Evolutionary conservation across 2,113 vertebrate species (phyloP).

Genomic region (Oryzias curvinotus): DNA sequence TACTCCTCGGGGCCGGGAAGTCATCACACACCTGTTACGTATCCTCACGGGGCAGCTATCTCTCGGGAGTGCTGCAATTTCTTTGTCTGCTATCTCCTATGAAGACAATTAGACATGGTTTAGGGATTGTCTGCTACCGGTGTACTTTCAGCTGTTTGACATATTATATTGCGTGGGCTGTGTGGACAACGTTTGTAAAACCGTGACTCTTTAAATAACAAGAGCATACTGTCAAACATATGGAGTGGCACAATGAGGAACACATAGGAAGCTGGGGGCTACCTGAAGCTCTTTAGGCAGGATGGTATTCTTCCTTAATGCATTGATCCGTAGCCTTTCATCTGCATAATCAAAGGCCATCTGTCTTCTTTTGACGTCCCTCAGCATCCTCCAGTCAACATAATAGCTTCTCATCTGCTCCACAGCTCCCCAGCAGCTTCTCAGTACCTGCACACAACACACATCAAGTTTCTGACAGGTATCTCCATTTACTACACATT

Average conservation of each 20-base stretch:
- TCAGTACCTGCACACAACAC: conserved; percentile 63
- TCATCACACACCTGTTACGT: conserved; percentile 91
- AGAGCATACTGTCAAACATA: no score
- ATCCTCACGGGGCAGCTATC: conserved; percentile 94
- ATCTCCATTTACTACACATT: neutral
- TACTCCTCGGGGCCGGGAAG: conserved; percentile 89
- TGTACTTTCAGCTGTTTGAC: neutral
- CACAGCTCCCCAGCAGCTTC: conserved; percentile 58
- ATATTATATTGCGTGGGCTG: no score
- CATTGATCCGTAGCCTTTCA: conserved; percentile 88
- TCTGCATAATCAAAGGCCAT: conserved; percentile 89
- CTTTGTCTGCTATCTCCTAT: conserved; percentile 88
- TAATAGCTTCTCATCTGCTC: conserved; percentile 84
- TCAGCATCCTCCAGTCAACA: conserved; percentile 93
- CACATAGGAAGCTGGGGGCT: neutral
- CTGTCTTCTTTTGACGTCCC: conserved; percentile 91
- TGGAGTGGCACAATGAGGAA: neutral
- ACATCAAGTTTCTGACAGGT: neutral
- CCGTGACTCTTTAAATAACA: no score
- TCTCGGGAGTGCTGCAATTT: conserved; percentile 86
- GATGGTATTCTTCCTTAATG: conserved; percentile 90
- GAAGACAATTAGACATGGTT: conserved; percentile 8
- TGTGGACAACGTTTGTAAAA: no score
- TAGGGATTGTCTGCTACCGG: neutral
- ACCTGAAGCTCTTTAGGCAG: conserved; percentile 94